Percentiles rank a stretch among this genome's conserved stretches.
These are phyloP conservation scores for Cheilosia vulpina DNA, from an alignment of 2,888 invertebrate genomes.

Conservation along the genomic window DNA sequence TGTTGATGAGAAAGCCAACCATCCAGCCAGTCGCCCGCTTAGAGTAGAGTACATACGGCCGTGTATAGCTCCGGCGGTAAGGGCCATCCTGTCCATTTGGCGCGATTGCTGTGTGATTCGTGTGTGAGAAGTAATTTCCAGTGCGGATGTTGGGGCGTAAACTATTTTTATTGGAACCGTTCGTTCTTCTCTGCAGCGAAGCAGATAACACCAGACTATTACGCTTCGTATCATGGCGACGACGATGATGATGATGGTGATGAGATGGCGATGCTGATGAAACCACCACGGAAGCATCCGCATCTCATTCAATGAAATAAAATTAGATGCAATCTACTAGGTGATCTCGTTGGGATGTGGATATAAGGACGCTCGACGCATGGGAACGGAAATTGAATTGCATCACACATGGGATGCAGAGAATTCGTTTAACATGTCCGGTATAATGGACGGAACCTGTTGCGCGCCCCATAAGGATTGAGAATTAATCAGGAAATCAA, in stretches of 20 bases:
- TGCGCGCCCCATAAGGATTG: constrained; percentile 2
- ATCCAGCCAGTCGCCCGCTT: constrained; percentile 13
- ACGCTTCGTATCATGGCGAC: constrained; percentile 18
- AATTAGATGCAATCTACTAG: constrained; percentile 71
- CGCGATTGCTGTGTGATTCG: constrained; percentile 64
- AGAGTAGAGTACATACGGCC: constrained; percentile 18
- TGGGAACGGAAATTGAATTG: constrained; percentile 73
- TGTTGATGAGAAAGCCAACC: constrained; percentile 67
- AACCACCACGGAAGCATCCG: constrained; percentile 66
- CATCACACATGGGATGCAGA: constrained; percentile 24
- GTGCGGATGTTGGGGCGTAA: constrained; percentile 75
- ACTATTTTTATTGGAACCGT: constrained; percentile 71
- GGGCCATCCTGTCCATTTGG: constrained; percentile 70
- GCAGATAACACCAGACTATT: constrained; percentile 1
- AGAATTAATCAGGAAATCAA: constrained; percentile 23
- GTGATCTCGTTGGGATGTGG: constrained; percentile 58
- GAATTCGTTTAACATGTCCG: constrained; percentile 57
- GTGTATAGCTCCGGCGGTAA: constrained; percentile 20
- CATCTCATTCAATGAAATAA: constrained; percentile 63
- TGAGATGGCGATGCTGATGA: constrained; percentile 54
- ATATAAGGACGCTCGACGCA: constrained; percentile 15
- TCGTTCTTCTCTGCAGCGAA: not conserved
- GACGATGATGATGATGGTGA: constrained; percentile 35
- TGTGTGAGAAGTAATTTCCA: constrained; percentile 73
- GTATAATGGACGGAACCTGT: constrained; percentile 20